phyloP scores from a whole-genome alignment of 2,113 vertebrate species.

The Dasyornis broadbenti region DNA sequence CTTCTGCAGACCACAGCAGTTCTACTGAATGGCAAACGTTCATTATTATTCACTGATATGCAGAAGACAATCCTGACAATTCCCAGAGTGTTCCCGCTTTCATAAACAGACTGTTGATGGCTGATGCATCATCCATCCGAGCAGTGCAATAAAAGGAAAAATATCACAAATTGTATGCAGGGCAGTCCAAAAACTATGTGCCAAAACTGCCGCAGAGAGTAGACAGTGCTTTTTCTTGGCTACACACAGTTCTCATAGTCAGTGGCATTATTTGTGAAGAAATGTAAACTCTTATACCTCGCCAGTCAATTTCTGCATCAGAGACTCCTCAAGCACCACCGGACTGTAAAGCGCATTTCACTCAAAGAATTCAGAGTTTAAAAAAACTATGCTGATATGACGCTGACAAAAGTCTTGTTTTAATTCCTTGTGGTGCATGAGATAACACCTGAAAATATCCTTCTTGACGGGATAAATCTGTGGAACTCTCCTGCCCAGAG shows the following conservation, averaged over 20 bases:
- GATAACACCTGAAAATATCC: not conserved
- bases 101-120: constrained; percentile 60
- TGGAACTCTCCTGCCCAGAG: not conserved
- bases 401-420: not conserved
- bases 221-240: not conserved
- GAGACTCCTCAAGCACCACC: not conserved
- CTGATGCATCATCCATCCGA: constrained; percentile 54
- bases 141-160: constrained; percentile 52
- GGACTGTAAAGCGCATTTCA: not conserved
- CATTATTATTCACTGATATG: constrained; percentile 65
- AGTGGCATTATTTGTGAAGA: not conserved
- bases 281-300: not conserved
- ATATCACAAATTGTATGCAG: constrained; percentile 11
- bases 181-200: not conserved
- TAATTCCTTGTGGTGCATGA: not conserved
- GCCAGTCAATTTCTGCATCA: not conserved
- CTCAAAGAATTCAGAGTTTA: not conserved
- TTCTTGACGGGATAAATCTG: not conserved
- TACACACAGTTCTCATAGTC: not conserved
- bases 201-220: not conserved
- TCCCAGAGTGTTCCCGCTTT: constrained; percentile 49
- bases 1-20: constrained; percentile 64
- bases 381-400: not conserved
- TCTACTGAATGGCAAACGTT: constrained; percentile 58
- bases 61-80: constrained; percentile 64